Conservation (phyloP, 2,888 invertebrate species). For the Leptinotarsa peninsularis region DNA sequence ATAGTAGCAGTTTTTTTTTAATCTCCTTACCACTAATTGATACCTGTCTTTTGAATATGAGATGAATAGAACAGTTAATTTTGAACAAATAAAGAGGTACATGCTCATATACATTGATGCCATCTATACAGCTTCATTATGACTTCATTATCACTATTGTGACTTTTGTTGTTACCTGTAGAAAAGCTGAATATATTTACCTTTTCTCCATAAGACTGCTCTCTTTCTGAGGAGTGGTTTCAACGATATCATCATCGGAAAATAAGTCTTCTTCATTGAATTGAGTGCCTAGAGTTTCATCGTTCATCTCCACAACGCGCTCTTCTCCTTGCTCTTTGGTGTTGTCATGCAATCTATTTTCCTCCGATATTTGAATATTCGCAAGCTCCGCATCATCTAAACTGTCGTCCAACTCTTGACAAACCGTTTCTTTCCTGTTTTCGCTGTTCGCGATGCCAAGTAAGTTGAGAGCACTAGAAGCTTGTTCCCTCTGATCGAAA, state of each 20-base stretch:
- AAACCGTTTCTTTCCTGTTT: slow-evolving; percentile 13
- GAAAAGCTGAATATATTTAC: slow-evolving; percentile 11
- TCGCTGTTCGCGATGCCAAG: not conserved
- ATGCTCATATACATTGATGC: too few relatives aligned
- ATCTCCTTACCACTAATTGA: too few relatives aligned
- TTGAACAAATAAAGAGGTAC: too few relatives aligned
- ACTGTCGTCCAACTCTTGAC: slow-evolving; percentile 38
- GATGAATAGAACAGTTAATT: too few relatives aligned
- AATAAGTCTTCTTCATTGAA: slow-evolving; percentile 42
- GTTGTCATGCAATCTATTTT: not conserved
- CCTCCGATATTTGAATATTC: slow-evolving; percentile 29
- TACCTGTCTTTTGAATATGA: too few relatives aligned
- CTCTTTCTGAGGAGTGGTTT: slow-evolving; percentile 57
- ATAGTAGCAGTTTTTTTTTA: too few relatives aligned
- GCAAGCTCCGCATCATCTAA: slow-evolving; percentile 33
- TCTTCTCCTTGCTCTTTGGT: not conserved
- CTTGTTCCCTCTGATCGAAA: not conserved
- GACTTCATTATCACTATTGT: too few relatives aligned
- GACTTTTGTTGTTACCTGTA: too few relatives aligned
- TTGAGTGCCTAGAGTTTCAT: slow-evolving; percentile 2
- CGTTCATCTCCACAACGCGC: not conserved
- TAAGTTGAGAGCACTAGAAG: not conserved
- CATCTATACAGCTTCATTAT: too few relatives aligned
- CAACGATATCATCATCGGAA: slow-evolving; percentile 57
- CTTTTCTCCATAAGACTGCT: slow-evolving; percentile 13